Evolutionary conservation across 2,888 invertebrate genomes (phyloP), one percentile per base, ranked within the genome.

Genomic region (Meandrusa payeni): DNA sequence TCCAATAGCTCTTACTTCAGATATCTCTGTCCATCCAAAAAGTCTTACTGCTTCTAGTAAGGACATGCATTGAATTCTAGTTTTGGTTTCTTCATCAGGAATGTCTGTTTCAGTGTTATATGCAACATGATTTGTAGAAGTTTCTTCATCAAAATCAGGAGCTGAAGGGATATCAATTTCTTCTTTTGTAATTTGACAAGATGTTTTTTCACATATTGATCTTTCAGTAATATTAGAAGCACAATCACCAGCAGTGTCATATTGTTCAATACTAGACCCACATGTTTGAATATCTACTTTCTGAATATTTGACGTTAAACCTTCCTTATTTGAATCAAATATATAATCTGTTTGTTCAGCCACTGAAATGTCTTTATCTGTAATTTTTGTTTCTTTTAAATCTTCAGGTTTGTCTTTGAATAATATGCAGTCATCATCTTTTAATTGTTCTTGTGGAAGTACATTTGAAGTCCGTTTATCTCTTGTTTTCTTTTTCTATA

Each of bases 401-500:
- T n/a, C 19, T 23, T 33, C 13, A 6, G 22, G 24, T 32, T 43
- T 11, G 5, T 17, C 15, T 7, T 19, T 7, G 11, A 17, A 20
- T 20, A 15, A 24, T 4, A 9, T 15, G 36, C 33, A 19, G n/a
- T 22, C 19, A 7, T 28, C 12, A 40, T 38, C 23, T 29, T 42
- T 23, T 12, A 41, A 17, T 19, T 40, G 34, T 26, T 39, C 26
- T 11, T 20, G 26, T 20, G 38, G 24, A 7, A 36, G 40, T 13
- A 29, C 48, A 48, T 42, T 55, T 34, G 46, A 13, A 7, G 20
- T 34, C 11, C 46, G 43, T 60, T 69, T 71, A 10, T 64, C 64
- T 55, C 78, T 82, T 2, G 55, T 44, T 58, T 74, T 85, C 59
- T 77, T 85, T 61, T 80, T 85, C 85, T 86, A 52, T 6, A 64